Evolutionary conservation across 2,888 invertebrate genomes (phyloP).

Genomic region (Machimus atricapillus): DNA sequence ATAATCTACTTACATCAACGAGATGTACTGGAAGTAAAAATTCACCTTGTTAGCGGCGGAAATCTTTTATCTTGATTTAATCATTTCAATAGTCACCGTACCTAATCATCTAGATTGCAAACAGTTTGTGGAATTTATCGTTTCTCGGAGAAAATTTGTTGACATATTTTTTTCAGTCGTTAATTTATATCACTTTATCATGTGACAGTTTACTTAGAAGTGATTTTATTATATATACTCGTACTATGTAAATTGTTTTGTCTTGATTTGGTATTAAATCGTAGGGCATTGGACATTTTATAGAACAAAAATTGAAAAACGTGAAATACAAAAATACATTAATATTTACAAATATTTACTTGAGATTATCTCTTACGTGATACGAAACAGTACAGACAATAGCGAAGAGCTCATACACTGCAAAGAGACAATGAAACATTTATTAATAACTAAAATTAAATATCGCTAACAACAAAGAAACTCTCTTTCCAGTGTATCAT

Average conservation of each 20-base stretch:
- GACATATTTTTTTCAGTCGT: neutral
- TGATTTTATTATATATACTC: no score
- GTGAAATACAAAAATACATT: no score
- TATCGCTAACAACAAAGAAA: no score
- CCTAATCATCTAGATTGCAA: neutral
- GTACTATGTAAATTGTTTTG: neutral
- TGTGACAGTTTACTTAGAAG: neutral
- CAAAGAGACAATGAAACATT: no score
- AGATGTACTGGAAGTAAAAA: neutral
- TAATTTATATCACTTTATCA: neutral
- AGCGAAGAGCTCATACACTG: no score
- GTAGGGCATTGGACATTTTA: neutral
- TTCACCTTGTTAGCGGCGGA: neutral
- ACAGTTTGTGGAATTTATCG: neutral
- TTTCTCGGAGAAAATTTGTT: neutral
- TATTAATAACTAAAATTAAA: no score
- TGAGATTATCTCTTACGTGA: no score
- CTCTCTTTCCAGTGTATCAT: no score
- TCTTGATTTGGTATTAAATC: neutral
- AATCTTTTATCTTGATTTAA: neutral
- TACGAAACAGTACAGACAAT: no score
- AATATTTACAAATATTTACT: no score
- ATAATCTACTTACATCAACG: neutral
- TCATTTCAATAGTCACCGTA: neutral
- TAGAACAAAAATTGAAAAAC: no score